Base-by-base conservation (phyloP, 2,888 invertebrate species). In the Thymelicus sylvestris region DNA sequence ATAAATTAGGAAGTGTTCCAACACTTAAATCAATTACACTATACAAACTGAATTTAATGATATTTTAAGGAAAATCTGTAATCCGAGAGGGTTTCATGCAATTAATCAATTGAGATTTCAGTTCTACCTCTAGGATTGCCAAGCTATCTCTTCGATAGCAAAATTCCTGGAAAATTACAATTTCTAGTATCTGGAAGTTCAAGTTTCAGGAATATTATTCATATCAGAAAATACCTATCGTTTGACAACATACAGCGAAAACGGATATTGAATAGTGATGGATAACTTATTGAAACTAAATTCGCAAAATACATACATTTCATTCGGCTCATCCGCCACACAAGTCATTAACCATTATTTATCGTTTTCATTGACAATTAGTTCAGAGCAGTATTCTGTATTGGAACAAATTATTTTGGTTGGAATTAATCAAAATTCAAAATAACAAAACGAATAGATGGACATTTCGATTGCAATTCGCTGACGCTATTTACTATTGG, bases 341-440 rank as follows among this genome's bases (percentile, higher is more conserved):
- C 38, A 57, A 31, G 57, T 57, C 63, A 47, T 48, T 61, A 68
- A 69, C 48, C 48, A 63, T 48, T 69, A 69, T 69, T 69, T 69
- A 69, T 69, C 69, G 69, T 69, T 69, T 69, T 69, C 69, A 69
- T 69, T 69, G 57, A 69, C 63, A 69, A 69, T 69, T 69, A 64
- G 69, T 64, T 68, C 69, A 69, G 57, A 38, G 63, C 63, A 64
- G 63, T 69, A 64, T 59, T 69, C 57, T n/a, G 63, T 68, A 68
- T 57, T 64, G 69, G 63, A 64, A 64, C 64, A 64, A 69, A 69
- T 69, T 59, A 69, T 69, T 69, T 57, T 69, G 68, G 57, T 57
- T 64, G 41, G 55, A 47, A 57, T 68, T 63, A 68, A 69, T 69
- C 68, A 69, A 69, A 69, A 69, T 69, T 57, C 57, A 57, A 64